phyloP scores from a whole-genome alignment of 2,888 invertebrate genomes.

The Aradus depressus region DNA sequence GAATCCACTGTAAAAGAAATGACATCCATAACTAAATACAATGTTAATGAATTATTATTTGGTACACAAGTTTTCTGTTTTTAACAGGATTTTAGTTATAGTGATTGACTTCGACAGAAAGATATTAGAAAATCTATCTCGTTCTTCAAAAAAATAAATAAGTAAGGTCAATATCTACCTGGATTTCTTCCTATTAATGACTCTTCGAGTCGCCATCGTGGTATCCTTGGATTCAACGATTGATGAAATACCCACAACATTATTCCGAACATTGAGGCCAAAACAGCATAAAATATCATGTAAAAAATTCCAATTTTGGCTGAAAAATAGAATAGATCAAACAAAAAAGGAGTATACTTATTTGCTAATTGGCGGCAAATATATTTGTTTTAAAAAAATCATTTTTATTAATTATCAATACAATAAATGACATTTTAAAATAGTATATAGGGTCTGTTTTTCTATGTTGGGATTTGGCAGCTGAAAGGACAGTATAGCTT shows the following conservation, averaged over 20 bases:
- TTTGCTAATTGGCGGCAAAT: background rate
- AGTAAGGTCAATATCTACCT: no score
- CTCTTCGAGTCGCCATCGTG: constrained; percentile 74
- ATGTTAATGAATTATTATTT: background rate
- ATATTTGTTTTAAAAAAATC: background rate
- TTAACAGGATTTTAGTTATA: background rate
- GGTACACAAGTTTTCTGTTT: background rate
- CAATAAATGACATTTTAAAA: background rate
- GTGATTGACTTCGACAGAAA: background rate
- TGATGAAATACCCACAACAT: constrained; percentile 91
- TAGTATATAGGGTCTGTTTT: background rate
- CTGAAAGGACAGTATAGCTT: no score
- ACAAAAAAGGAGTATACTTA: constrained; percentile 13
- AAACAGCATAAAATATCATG: constrained; percentile 79
- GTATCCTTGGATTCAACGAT: constrained; percentile 77
- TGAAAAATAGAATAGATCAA: constrained; percentile 39
- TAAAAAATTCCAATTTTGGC: constrained; percentile 94
- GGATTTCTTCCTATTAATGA: constrained; percentile 93
- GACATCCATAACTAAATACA: background rate
- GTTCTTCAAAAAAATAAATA: constrained; percentile 24
- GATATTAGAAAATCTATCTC: constrained; percentile 1
- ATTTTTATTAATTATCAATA: background rate
- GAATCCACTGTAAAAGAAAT: no score
- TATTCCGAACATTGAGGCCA: constrained; percentile 85
- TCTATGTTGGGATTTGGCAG: no score